These are phyloP conservation scores for Tiliqua scincoides DNA, from an alignment of 2,113 vertebrate genomes.

Conservation along the genomic window DNA sequence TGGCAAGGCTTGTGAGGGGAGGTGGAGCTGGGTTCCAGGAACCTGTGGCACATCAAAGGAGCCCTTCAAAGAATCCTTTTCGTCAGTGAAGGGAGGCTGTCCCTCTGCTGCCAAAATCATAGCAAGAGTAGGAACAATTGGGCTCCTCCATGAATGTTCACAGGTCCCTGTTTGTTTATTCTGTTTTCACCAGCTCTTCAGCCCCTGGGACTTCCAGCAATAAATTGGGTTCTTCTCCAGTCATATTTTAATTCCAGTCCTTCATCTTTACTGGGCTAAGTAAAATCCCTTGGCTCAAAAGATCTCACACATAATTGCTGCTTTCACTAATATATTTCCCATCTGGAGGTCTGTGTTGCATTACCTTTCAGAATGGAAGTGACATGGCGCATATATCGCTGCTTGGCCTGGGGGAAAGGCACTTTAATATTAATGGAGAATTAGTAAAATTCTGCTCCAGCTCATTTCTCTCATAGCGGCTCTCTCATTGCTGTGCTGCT, in stretches of 20 bases:
- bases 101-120: not conserved
- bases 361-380: constrained; percentile 1
- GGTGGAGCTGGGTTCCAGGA: not conserved
- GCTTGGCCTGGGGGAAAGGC: not conserved
- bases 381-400: not conserved
- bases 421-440: not conserved
- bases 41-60: not conserved
- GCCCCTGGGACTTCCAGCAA: not conserved
- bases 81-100: not conserved
- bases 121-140: not conserved
- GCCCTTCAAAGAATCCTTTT: not conserved
- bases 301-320: not conserved
- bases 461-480: not conserved
- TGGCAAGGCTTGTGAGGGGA: not conserved
- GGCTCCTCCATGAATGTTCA: not conserved
- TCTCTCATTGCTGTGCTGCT: not conserved
- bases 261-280: not conserved
- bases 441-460: not conserved
- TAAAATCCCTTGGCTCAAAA: not conserved
- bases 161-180: not conserved
- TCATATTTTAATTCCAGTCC: not conserved
- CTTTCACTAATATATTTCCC: constrained; percentile 1
- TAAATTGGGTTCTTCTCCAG: not conserved
- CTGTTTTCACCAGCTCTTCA: not conserved
- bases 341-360: not conserved